These are phyloP conservation scores for Muscicapa comitata DNA, from an alignment of 2,797 vertebrate genomes.

Conservation along the genomic window DNA sequence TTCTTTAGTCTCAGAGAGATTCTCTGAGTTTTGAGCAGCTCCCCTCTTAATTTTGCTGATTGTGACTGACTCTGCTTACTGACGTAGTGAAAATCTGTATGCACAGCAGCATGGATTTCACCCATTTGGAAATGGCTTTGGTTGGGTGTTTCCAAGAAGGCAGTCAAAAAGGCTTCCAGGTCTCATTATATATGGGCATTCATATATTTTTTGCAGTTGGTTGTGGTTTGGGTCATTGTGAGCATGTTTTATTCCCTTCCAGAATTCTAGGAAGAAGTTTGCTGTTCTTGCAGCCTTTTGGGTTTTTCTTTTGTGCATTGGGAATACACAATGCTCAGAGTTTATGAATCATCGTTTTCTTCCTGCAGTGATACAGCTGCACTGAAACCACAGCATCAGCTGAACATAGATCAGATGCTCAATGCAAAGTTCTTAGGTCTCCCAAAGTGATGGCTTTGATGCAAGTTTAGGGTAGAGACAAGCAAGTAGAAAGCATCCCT, in stretches of 20 bases:
- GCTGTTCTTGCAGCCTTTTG: neutral
- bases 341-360: neutral
- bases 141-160: neutral
- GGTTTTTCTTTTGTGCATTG: neutral
- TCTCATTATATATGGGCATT: neutral
- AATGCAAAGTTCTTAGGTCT: neutral
- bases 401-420: neutral
- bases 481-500: neutral
- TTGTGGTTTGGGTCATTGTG: neutral
- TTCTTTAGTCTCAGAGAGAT: neutral
- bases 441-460: neutral
- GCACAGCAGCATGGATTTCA: neutral
- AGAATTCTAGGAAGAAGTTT: neutral
- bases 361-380: neutral
- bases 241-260: neutral
- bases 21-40: neutral
- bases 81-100: fast-evolving
- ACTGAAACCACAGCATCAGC: neutral
- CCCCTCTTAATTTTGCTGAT: neutral
- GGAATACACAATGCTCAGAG: neutral
- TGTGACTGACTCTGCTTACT: neutral
- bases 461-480: neutral
- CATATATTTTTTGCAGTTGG: neutral
- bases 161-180: neutral
- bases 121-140: neutral